Base-by-base conservation (phyloP, 2,888 invertebrate genomes). In the Apantesis nais region DNA sequence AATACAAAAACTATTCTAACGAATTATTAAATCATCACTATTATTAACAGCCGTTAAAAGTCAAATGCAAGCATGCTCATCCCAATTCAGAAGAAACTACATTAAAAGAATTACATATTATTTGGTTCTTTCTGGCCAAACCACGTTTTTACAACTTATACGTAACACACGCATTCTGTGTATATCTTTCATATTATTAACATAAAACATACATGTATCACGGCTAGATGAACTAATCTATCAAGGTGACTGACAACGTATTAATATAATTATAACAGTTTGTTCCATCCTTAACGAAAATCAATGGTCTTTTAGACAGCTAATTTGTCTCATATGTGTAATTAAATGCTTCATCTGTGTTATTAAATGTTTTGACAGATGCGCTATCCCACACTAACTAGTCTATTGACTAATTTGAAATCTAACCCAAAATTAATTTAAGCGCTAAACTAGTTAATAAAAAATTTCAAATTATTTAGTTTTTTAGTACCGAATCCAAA, bases 211-310 rank as follows among this genome's bases (percentile, higher is more conserved):
- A 67, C 48, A 62, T 52, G 25, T 44, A 67, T 67, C 44, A 14
- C 34, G 61, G 25, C 7, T n/a, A n/a, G 9, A 62, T 48, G 61
- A 37, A 16, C 48, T 48, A n/a, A 48, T 62, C 22, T 31, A 61
- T 48, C 44, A 62, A 22, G 34, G 37, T 34, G 25, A n/a, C 34
- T 67, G 61, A 44, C 37, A 48, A 31, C 61, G 16, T 67, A 48
- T 67, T 67, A 41, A 41, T 60, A 14, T 41, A 37, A 39, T 61
- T 48, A 61, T 61, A n/a, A 60, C 19, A 14, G 34, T 25, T 62
- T 61, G 62, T 67, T 67, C 16, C 44, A 37, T 37, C 11, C 34
- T 19, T 31, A 31, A 2, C 25, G 12, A 61, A 48, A 48, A 8
- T 16, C 19, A 48, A 39, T 39, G 25, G 11, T 25, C 11, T 29